A percentile compares a stretch with the other conserved stretches of the same genome.
Conservation (phyloP, 2,113 vertebrate genomes). For the Agelaius tricolor region DNA sequence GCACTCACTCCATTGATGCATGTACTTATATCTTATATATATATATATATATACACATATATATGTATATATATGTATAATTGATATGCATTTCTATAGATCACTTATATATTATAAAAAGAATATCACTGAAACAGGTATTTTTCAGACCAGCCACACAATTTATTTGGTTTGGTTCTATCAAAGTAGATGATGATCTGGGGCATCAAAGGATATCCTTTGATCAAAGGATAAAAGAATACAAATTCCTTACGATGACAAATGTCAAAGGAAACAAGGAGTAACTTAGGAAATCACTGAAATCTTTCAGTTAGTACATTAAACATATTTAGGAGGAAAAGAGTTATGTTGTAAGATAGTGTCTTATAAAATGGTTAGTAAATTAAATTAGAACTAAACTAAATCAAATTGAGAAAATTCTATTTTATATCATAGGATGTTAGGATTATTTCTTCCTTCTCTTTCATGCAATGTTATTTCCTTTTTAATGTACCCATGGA, state of each 20-base stretch:
- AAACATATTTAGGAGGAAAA: conserved; percentile 38
- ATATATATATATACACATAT: too few relatives aligned
- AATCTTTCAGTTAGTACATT: conserved; percentile 26
- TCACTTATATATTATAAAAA: not conserved
- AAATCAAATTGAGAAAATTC: conserved; percentile 54
- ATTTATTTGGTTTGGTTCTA: not conserved
- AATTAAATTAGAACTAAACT: conserved; percentile 41
- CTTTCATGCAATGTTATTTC: conserved; percentile 30
- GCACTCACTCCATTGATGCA: not conserved
- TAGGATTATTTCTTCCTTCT: conserved; percentile 45
- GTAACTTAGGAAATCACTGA: conserved; percentile 37
- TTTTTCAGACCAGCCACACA: not conserved
- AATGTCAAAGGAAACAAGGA: conserved; percentile 43
- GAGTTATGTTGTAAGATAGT: conserved; percentile 7
- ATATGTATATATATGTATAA: not conserved
- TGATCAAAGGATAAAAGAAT: not conserved
- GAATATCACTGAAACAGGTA: not conserved
- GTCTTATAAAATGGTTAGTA: conserved; percentile 20
- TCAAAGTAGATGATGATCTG: not conserved
- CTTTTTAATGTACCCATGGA: conserved; percentile 24
- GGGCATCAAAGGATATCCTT: not conserved
- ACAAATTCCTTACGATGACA: conserved; percentile 4
- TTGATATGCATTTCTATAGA: not conserved
- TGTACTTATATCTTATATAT: not conserved
- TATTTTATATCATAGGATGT: conserved; percentile 43